Base-by-base conservation (phyloP, 1,140 invertebrate genomes). In the Drosophila lini region DNA sequence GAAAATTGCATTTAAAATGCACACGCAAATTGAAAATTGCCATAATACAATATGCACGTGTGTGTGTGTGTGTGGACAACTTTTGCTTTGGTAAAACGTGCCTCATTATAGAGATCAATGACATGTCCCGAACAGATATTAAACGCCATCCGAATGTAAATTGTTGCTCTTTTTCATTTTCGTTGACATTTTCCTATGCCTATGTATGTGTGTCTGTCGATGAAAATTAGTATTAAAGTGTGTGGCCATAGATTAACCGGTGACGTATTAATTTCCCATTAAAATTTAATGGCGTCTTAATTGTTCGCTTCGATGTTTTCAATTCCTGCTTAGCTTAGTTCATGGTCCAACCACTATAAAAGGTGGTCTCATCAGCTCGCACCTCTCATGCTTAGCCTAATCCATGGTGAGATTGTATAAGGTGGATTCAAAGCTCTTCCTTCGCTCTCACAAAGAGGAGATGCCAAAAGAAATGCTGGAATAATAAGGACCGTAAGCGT, bases 1-100 rank as follows among this genome's bases (percentile, higher is more conserved):
- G 64, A 60, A 86, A 86, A 86, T 88, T 86, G 76, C 67, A 85
- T 85, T 86, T 85, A 79, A 85, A 86, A 86, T 81, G 56, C 64
- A 56, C 34, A 57, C 52, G 63, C 69, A 74, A 69, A 80, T 75
- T 75, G 58, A 65, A 81, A 78, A 61, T 74, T 73, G 53, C 57
- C 63, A 78, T 62, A 60, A 78, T 60, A 47, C 58, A 62, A 74
- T 69, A 77, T 56, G 57, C 41, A 48, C 38, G 9, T 44, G 48
- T 50, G 48, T 50, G 47, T 15, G 45, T 9, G 45, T n/a, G 67
- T 70, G 41, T 62, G 45, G 16, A 19, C 31, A 34, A 50, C 41
- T 73, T 71, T 59, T 73, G 69, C 65, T 47, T 56, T 70, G 67
- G 65, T 45, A 22, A 42, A 59, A 73, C 41, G 61, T 79, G 61